Base-by-base conservation (phyloP, 1,140 invertebrate genomes). In the Pogonomyrmex barbatus region DNA sequence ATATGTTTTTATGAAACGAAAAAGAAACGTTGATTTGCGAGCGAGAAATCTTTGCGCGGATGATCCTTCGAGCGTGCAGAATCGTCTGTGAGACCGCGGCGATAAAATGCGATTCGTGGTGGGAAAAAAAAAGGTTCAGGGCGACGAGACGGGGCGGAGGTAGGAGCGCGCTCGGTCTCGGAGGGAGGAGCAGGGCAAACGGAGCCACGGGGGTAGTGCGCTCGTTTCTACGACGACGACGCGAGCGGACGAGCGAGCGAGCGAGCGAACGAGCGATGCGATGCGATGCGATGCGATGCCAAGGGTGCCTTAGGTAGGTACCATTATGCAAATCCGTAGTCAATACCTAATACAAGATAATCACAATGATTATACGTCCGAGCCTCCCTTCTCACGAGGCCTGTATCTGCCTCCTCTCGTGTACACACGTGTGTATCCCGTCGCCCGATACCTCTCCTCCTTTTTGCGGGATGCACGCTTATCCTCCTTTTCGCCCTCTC, bases 331-430 rank as follows among this genome's bases (percentile, higher is more conserved):
- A 94, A 95, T 95, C 87, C 90, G 92, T 93, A 94, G 94, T 94
- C 94, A 95, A 95, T 95, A 94, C 93, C 93, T 95, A 94, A 95
- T 95, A 95, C 93, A 93, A 95, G 94, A 94, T 95, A 95, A 95
- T 95, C 93, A 94, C 93, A 93, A 94, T 95, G 94, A 95, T 95
- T 95, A 95, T 91, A 91, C 90, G 83, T 89, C 90, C 90, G 86
- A 86, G 87, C 87, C 91, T 89, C 88, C 89, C 91, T 91, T 90
- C 88, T 87, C 88, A 89, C 90, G 89, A 24, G 79, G 14, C 85
- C 86, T 6, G 65, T 76, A 78, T 90, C 84, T 88, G 76, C 78
- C 52, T 79, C 65, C 75, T 77, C 86, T 89, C 86, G 70, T 77
- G 62, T 85, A 87, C 87, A 85, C 77, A 75, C 87, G 67, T 76